Base-by-base conservation (phyloP, 2,797 vertebrate species). In the Sciurus carolinensis region DNA sequence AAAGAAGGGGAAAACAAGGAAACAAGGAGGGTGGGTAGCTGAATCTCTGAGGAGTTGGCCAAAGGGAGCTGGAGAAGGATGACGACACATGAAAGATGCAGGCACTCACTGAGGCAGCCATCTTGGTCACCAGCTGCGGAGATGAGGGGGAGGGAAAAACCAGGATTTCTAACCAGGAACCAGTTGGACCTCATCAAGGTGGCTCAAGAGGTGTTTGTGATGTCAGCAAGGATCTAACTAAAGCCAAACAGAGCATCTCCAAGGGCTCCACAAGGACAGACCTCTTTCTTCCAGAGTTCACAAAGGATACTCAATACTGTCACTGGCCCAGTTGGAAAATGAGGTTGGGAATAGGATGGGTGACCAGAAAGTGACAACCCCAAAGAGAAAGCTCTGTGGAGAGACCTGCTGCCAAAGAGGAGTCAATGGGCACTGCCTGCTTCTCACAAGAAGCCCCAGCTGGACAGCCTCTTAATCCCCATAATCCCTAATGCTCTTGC, bases 351-450 rank as follows among this genome's bases (percentile, higher is more conserved):
- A 7, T 9, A 18, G 13, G 1, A 12, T 30, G 17, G 26, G 17
- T 28, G 11, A 28, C 13, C 26, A 33, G 79, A 24, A 85, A 82
- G 79, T 17, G 73, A 36, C 30, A 85, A 26, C 15, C 10, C 15
- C 36, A 42, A n/a, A 3, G 52, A 20, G 2, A 0, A 76, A 4
- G n/a, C 26, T 9, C n/a, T 57, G 18, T 1, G 39, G 28, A 59
- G 22, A 71, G n/a, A 42, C 42, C 54, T 1, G 8, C 0, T 47
- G 77, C 47, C 15, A 9, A 52, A 17, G 2, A 30, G 47, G 57
- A 13, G 12, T 8, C 4, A 2, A 12, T 0, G 0, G 81, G 28
- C 24, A 20, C 10, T 15, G 8, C 36, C 10, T 26, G 39, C 42
- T 64, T 81, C 77, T 59, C 3, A 28, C 11, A 33, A 54, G 62